A percentile compares a stretch with the other conserved stretches of the same genome.
These are phyloP conservation scores for Ahaetulla prasina DNA, from an alignment of 2,113 vertebrate genomes.

Conservation along the genomic window DNA sequence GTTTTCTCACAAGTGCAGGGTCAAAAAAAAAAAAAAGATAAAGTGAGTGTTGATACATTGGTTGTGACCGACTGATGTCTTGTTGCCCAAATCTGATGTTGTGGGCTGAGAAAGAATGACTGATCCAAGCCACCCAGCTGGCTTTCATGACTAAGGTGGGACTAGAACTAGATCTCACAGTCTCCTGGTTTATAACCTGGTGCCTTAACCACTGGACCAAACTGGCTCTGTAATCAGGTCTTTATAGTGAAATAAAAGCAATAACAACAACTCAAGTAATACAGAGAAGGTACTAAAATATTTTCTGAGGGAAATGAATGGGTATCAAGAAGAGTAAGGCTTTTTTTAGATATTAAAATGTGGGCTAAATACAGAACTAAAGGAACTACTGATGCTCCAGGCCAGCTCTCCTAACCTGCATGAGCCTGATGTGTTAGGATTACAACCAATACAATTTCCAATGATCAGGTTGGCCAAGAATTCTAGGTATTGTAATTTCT, in stretches of 20 bases:
- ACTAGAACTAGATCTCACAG: not conserved
- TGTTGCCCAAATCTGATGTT: not conserved
- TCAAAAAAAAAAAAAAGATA: not conserved
- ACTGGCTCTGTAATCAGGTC: not conserved
- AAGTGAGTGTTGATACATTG: not conserved
- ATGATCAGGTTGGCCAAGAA: not conserved
- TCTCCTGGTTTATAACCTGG: not conserved
- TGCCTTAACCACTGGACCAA: not conserved
- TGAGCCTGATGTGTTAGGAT: not conserved
- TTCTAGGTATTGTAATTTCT: not conserved
- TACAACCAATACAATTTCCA: not conserved
- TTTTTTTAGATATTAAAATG: not conserved
- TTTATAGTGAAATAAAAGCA: not conserved
- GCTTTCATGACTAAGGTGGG: not conserved
- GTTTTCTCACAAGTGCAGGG: not conserved
- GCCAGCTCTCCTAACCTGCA: not conserved
- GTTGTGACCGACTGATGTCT: not conserved
- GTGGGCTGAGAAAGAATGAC: not conserved
- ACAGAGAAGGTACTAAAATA: not conserved
- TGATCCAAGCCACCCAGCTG: not conserved
- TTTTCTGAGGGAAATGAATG: not conserved
- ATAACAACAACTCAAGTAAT: not conserved
- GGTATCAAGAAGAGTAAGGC: not conserved
- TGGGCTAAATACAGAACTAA: not conserved
- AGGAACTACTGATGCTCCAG: not conserved